Base-by-base conservation (phyloP, 2,888 invertebrate genomes). In the Nephrocerus scutellatus region DNA sequence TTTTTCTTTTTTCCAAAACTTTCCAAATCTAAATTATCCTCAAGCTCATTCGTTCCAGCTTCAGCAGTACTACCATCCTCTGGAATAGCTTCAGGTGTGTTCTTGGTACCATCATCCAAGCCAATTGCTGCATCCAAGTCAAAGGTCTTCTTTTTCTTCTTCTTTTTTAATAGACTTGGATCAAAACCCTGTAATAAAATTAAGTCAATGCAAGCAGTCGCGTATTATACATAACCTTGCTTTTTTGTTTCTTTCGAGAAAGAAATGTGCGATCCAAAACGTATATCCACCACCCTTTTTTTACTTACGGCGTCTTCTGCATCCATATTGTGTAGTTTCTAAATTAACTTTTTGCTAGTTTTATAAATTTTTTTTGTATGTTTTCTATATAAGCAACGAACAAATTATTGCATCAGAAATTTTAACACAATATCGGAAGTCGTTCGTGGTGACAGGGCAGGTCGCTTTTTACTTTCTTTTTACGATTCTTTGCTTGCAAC, bases 111-210 rank as follows among this genome's bases (percentile, higher is more conserved):
- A 24, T 68, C 66, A 29, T 69, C 66, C 31, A 70, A 57, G 13
- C 81, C 84, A 47, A 87, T 70, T 28, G 84, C 86, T 21, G 88
- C 82, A 66, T 92, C 91, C 53, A 91, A 75, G 66, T 92, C 92
- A 62, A 93, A 92, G 20, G 85, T 81, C 58, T 85, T 89, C 85
- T 90, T 92, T 74, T 91, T 93, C 73, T 92, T 93, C 71, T 92
- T 92, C 71, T 92, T 93, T 73, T 92, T 92, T 52, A 76, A 73
- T 52, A 90, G 67, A 49, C 82, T 79, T 18, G 89, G 86, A 72
- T 93, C 92, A 68, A 91, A 90, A 58, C 85, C 78, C 88, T 74
- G 41, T 15, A 52, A 50, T 36, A 41, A 52, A 43, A 44, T 39
- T n/a, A n/a, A n/a, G n/a, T n/a, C n/a, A n/a, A n/a, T n/a, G n/a